Conservation (phyloP, 2,113 vertebrate genomes). For the Dinomys branickii region DNA sequence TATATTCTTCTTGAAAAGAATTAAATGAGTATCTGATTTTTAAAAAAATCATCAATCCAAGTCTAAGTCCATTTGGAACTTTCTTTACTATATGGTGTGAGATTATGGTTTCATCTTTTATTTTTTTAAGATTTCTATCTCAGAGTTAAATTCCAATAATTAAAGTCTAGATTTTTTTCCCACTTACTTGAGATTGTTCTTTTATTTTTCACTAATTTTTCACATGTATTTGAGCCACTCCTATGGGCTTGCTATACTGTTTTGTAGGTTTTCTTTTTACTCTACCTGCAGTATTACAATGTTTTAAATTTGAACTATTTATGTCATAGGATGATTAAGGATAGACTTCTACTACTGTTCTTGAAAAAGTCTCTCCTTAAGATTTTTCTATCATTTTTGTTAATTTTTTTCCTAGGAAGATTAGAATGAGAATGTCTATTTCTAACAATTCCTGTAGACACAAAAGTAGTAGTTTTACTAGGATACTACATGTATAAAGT, state of each 20-base stretch:
- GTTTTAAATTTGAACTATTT: not conserved
- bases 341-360: not conserved
- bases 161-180: not conserved
- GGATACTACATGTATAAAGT: not conserved
- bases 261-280: not conserved
- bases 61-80: not conserved
- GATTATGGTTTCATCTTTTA: not conserved
- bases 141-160: not conserved
- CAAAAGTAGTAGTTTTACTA: not conserved
- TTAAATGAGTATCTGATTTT: not conserved
- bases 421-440: slow-evolving; percentile 3
- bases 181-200: not conserved
- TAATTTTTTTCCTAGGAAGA: not conserved
- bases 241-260: not conserved
- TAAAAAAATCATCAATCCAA: not conserved
- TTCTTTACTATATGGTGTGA: not conserved
- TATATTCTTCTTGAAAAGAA: not conserved
- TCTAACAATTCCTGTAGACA: not conserved
- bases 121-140: not conserved
- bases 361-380: not conserved
- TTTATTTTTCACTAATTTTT: not conserved
- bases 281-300: not conserved
- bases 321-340: not conserved
- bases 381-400: not conserved
- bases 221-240: not conserved